Base-by-base conservation (phyloP, 2,797 vertebrate species). In the Leptoclinus maculatus region DNA sequence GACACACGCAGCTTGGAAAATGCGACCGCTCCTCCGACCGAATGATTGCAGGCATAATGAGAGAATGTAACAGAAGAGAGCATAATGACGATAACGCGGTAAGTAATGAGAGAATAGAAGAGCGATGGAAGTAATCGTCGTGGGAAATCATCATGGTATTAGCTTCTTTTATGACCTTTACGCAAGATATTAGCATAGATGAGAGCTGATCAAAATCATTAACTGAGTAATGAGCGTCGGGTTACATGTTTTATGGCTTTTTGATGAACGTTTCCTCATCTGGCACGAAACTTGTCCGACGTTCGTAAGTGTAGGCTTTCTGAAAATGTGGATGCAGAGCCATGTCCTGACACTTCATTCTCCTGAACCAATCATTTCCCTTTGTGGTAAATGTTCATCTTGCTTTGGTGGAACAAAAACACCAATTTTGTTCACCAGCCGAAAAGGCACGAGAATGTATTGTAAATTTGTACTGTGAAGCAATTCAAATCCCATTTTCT, bases 101-200 rank as follows among this genome's bases (percentile, higher is more conserved):
- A 92, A 89, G 84, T 92, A 94, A 91, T 92, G 84, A 91, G 88
- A 90, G 84, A 85, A 90, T 79, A 60, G 74, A 79, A 71, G 79
- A 76, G 85, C 85, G 70, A 85, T 79, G 74, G 81, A 88, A 78
- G 84, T 12, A 79, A 85, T 87, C 85, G 32, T 87, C 85, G 0
- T 81, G 92, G 90, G 92, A 94, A 94, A 94, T 93, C 89, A 92
- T 79, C 66, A 66, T 2, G 71, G 91, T 92, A 93, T 89, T 89
- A 87, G 84, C 80, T 91, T 70, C 72, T 90, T 89, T 91, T 92
- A 93, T 92, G 84, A 88, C 88, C 83, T 84, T 83, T 82, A 76
- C 80, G 67, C 65, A 59, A 77, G 83, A 89, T 86, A 89, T 90
- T 89, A 92, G 89, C 90, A 79, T 57, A 65, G 86, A 89, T 83